Evolutionary conservation across 2,797 vertebrate species (phyloP).

Genomic region (Trematomus bernacchii): DNA sequence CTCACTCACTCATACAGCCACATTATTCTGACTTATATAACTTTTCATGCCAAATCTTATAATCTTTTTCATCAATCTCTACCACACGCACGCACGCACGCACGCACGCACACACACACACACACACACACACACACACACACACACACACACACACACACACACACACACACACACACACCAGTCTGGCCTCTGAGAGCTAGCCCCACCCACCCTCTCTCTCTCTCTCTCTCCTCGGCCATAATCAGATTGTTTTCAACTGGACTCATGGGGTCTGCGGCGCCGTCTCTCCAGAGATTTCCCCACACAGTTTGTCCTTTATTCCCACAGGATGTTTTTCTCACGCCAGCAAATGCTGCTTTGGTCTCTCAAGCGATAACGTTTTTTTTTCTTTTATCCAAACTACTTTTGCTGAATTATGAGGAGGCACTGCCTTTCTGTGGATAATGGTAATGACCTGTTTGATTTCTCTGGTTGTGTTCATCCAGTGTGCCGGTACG

Average conservation of each 20-base stretch:
- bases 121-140: not conserved
- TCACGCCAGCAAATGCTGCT: constrained; percentile 24
- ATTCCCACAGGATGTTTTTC: constrained; percentile 71
- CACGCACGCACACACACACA: not conserved
- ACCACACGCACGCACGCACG: too few species aligned
- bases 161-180: not conserved
- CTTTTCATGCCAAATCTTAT: too few species aligned
- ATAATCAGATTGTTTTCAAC: constrained; percentile 86
- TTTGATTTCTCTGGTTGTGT: constrained; percentile 77
- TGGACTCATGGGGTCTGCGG: constrained; percentile 83
- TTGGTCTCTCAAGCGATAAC: constrained; percentile 41
- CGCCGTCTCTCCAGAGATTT: constrained; percentile 47
- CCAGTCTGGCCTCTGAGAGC: constrained; percentile 6
- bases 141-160: not conserved
- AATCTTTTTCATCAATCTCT: too few species aligned
- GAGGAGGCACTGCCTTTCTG: constrained; percentile 77
- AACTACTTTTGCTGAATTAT: constrained; percentile 61
- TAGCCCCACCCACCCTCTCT: constrained; percentile 53
- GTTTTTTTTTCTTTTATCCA: constrained; percentile 6
- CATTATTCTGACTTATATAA: too few species aligned
- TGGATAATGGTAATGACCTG: constrained; percentile 70
- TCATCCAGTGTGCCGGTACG: constrained; percentile 94
- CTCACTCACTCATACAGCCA: not conserved
- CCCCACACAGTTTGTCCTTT: constrained; percentile 65
- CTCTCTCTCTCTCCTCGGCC: constrained; percentile 52